Conservation (phyloP, 2,888 invertebrate species). For the Orgyia antiqua region DNA sequence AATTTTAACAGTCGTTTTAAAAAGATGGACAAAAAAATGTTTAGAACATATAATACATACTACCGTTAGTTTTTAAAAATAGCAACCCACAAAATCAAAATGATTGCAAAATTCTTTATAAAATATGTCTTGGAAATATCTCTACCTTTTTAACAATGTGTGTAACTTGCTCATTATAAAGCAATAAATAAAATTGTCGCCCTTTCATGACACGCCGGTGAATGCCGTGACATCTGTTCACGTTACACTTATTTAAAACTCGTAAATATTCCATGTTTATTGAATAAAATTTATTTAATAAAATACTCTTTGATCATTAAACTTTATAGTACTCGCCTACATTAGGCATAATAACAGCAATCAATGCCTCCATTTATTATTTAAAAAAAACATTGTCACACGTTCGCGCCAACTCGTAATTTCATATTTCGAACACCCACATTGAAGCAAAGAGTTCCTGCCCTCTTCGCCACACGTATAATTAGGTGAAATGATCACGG, state of each 20-base stretch:
- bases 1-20: too few species aligned
- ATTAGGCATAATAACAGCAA: slow-evolving; percentile 45
- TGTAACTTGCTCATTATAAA: slow-evolving; percentile 71
- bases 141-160: slow-evolving; percentile 29
- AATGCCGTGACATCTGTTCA: slow-evolving; percentile 55
- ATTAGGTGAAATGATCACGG: slow-evolving; percentile 71
- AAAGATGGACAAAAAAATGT: too few species aligned
- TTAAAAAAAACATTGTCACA: slow-evolving; percentile 56
- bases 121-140: background rate
- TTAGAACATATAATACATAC: too few species aligned
- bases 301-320: slow-evolving; percentile 19
- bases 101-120: background rate
- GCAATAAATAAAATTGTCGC: slow-evolving; percentile 71
- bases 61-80: too few species aligned
- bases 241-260: slow-evolving; percentile 47
- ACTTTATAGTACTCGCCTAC: slow-evolving; percentile 33
- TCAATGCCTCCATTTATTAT: slow-evolving; percentile 45
- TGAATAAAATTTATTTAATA: slow-evolving; percentile 25
- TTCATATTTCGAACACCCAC: slow-evolving; percentile 75
- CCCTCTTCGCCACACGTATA: slow-evolving; percentile 61
- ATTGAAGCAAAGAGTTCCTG: slow-evolving; percentile 52
- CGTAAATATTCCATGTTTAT: slow-evolving; percentile 62
- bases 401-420: slow-evolving; percentile 69
- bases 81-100: too few species aligned
- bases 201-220: slow-evolving; percentile 55